These are phyloP conservation scores for Sycophila texana DNA, from an alignment of 2,888 invertebrate species.

Conservation along the genomic window DNA sequence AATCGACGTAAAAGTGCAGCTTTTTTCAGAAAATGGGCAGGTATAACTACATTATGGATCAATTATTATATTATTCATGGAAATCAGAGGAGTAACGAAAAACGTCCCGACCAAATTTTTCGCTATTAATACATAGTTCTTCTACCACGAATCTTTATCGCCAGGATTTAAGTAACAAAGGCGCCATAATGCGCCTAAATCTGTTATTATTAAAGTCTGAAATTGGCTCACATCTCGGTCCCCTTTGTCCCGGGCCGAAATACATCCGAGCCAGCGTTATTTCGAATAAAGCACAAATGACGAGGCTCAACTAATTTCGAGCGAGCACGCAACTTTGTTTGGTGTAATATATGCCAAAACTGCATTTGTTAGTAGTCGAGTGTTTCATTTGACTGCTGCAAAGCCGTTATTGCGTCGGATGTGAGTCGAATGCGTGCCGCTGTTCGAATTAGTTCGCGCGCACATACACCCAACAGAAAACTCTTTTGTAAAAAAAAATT, in stretches of 20 bases:
- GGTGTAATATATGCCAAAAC: slow-evolving; percentile 48
- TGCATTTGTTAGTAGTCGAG: slow-evolving; percentile 44
- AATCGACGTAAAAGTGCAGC: too few relatives aligned
- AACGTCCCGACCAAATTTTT: too few relatives aligned
- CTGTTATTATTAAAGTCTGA: slow-evolving; percentile 36
- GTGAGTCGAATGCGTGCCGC: not conserved
- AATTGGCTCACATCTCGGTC: not conserved
- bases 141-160: slow-evolving; percentile 7
- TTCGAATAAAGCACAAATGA: slow-evolving; percentile 37
- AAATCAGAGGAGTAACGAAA: too few relatives aligned
- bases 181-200: slow-evolving; percentile 11
- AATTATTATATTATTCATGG: too few relatives aligned
- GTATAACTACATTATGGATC: too few relatives aligned
- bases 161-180: slow-evolving; percentile 15
- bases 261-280: slow-evolving; percentile 3
- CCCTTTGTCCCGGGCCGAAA: slow-evolving; percentile 12
- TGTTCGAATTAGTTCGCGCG: not conserved
- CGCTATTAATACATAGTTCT: not conserved
- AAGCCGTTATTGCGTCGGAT: slow-evolving; percentile 37
- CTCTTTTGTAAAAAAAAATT: too few relatives aligned
- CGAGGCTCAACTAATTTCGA: slow-evolving; percentile 46
- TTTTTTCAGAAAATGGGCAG: too few relatives aligned
- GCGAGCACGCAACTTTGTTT: slow-evolving; percentile 38
- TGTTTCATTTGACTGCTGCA: slow-evolving; percentile 63
- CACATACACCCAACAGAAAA: not conserved